Percentiles rank a stretch among this genome's conserved stretches.
These are phyloP conservation scores for Heliconius sara DNA, from an alignment of 2,888 invertebrate species.

Conservation along the genomic window DNA sequence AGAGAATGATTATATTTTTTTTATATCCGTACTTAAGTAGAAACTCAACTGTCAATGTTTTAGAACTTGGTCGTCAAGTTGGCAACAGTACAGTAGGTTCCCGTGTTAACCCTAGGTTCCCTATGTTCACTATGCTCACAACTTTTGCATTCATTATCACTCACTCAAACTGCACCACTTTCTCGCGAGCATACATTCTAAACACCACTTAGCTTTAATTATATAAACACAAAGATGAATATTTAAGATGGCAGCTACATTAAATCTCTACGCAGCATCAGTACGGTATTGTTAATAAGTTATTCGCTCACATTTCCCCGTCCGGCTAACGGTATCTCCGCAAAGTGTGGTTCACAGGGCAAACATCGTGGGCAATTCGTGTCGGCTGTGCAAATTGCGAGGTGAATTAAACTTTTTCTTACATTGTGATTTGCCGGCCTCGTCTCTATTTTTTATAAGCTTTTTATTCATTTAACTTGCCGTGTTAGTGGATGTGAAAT, in stretches of 20 bases:
- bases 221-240: conserved; percentile 17
- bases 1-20: background rate
- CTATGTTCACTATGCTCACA: background rate
- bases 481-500: too few species aligned
- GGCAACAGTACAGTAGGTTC: background rate
- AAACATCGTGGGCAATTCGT: conserved; percentile 46
- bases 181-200: background rate
- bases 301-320: conserved; percentile 36
- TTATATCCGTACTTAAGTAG: background rate
- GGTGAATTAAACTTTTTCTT: conserved; percentile 27
- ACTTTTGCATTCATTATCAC: background rate
- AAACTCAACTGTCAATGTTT: background rate
- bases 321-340: conserved; percentile 41
- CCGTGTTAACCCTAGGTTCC: background rate
- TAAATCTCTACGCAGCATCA: conserved; percentile 5
- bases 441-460: background rate
- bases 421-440: background rate
- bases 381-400: conserved; percentile 40
- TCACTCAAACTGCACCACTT: background rate
- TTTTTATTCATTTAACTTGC: too few species aligned
- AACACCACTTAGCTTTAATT: background rate
- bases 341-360: conserved; percentile 48
- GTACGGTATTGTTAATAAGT: conserved; percentile 33
- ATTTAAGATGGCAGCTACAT: conserved; percentile 7
- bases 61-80: background rate